Conservation (phyloP, 2,888 invertebrate genomes). For the Lasioglossum oenotherae region DNA sequence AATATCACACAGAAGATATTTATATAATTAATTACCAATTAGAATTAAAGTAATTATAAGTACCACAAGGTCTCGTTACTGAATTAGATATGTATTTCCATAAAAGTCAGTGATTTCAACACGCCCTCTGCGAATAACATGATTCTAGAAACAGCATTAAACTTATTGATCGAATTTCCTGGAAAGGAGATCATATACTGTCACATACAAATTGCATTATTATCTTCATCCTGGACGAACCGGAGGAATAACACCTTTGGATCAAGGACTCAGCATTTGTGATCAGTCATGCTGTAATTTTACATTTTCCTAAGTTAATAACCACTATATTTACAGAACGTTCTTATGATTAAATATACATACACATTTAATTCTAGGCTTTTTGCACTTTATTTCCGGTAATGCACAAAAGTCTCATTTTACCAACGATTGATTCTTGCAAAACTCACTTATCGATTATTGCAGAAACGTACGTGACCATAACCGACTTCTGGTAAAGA, state of each 20-base stretch:
- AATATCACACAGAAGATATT: not conserved
- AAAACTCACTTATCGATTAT: not conserved
- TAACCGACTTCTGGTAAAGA: constrained; percentile 45
- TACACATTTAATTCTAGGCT: not conserved
- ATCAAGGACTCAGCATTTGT: not conserved
- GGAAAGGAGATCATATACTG: not conserved
- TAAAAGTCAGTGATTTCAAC: not conserved
- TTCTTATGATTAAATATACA: not conserved
- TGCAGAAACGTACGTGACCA: not conserved
- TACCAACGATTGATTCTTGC: not conserved
- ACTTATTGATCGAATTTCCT: constrained; percentile 4
- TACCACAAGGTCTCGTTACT: not conserved
- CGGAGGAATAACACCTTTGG: not conserved
- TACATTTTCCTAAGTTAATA: not conserved
- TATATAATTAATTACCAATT: not conserved
- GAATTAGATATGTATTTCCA: not conserved
- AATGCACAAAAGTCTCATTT: not conserved
- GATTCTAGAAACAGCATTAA: not conserved
- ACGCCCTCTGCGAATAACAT: not conserved
- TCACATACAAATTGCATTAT: not conserved
- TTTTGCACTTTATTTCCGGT: not conserved
- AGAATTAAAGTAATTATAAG: not conserved
- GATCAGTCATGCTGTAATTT: not conserved
- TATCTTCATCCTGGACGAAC: not conserved
- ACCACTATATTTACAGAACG: not conserved